Evolutionary conservation across 2,888 invertebrate species (phyloP).

Genomic region (Mythimna vitellina): DNA sequence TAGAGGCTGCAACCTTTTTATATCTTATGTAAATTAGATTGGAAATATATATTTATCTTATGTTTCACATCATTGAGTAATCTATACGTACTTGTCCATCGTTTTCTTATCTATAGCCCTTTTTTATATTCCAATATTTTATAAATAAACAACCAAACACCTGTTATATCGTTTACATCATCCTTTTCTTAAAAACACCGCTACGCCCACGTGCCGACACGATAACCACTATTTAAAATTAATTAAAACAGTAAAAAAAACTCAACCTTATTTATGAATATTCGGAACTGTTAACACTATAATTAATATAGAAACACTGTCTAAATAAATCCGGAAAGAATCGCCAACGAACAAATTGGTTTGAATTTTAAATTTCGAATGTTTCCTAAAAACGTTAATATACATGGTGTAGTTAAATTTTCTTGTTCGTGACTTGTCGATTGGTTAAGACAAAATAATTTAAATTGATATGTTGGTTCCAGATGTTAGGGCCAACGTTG

Average conservation of each 20-base stretch:
- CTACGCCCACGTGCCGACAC: conserved; percentile 54
- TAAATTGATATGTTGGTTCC: conserved; percentile 23
- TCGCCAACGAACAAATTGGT: conserved; percentile 56
- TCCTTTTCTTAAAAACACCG: conserved; percentile 37
- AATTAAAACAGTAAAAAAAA: conserved; percentile 53
- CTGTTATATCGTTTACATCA: conserved; percentile 35
- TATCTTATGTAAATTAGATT: neutral
- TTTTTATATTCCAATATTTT: neutral
- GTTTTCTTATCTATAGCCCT: neutral
- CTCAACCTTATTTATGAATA: conserved; percentile 52
- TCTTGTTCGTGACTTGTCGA: conserved; percentile 62
- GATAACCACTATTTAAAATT: conserved; percentile 52
- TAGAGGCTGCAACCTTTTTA: neutral
- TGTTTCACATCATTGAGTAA: neutral
- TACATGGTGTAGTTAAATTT: conserved; percentile 45
- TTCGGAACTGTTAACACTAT: conserved; percentile 58
- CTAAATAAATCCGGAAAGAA: conserved; percentile 49
- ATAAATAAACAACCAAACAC: conserved; percentile 12
- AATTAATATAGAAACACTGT: conserved; percentile 60
- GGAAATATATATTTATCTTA: neutral
- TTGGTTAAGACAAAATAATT: conserved; percentile 58
- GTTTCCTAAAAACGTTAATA: conserved; percentile 52
- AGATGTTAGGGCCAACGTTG: conserved; percentile 26
- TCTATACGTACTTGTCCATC: neutral
- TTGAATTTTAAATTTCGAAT: conserved; percentile 59